Conservation (phyloP, 2,113 vertebrate species). For the Proterorhinus semilunaris region DNA sequence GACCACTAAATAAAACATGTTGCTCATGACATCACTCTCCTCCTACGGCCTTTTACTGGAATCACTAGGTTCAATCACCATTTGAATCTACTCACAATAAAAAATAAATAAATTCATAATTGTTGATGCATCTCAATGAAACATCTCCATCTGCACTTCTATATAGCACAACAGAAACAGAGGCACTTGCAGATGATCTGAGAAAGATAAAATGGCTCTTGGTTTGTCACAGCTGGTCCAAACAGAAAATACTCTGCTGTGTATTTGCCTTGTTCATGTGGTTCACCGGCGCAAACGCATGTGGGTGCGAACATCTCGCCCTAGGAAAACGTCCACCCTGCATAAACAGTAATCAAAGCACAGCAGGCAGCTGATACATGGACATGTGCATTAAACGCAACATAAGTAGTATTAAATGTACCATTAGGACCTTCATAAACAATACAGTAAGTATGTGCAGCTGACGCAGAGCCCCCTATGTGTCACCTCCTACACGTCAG, state of each 20-base stretch:
- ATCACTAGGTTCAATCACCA: no score
- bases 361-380: background rate
- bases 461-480: no score
- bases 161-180: background rate
- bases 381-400: background rate
- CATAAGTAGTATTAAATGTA: background rate
- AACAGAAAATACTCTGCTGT: background rate
- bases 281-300: background rate
- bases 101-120: no score
- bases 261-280: background rate
- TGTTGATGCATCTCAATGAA: background rate
- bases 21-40: background rate
- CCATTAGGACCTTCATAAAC: no score
- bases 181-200: background rate
- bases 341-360: background rate
- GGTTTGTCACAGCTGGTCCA: background rate
- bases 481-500: background rate
- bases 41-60: background rate
- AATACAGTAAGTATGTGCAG: no score
- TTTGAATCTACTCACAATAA: no score
- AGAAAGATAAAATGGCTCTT: background rate
- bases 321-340: background rate
- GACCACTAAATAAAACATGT: slow-evolving; percentile 8
- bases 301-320: background rate
- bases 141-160: background rate